These are phyloP conservation scores for Popillia japonica DNA, from an alignment of 1,140 invertebrate species.

Conservation along the genomic window DNA sequence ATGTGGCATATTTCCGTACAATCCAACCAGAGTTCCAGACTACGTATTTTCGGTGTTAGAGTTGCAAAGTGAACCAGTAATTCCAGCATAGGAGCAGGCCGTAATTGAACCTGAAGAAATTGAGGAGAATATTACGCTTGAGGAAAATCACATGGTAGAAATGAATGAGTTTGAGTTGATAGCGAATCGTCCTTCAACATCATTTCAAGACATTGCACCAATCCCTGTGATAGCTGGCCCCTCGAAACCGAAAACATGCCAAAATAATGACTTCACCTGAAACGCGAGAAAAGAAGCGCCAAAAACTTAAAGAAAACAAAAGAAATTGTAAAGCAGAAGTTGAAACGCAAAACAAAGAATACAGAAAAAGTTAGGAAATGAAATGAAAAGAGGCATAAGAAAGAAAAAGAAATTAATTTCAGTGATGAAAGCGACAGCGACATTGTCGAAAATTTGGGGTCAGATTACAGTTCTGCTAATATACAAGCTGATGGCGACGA, in stretches of 20 bases:
- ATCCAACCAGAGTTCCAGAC: neutral
- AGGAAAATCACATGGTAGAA: neutral
- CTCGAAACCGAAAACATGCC: neutral
- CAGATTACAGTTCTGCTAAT: neutral
- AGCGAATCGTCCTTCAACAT: too few relatives aligned
- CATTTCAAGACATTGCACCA: too few relatives aligned
- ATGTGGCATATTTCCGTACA: neutral
- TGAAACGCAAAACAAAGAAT: conserved; percentile 21
- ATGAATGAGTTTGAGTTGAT: neutral
- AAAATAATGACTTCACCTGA: conserved; percentile 32
- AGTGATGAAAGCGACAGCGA: neutral
- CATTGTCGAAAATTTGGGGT: neutral
- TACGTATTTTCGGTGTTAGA: neutral
- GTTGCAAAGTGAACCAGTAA: neutral
- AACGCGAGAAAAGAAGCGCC: conserved; percentile 2
- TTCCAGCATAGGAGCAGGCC: neutral
- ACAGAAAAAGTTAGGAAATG: neutral
- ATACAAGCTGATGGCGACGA: neutral
- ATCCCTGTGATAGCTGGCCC: neutral
- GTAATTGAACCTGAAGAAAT: neutral
- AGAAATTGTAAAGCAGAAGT: conserved; percentile 3
- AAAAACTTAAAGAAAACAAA: conserved; percentile 22
- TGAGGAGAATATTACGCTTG: neutral
- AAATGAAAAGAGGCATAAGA: neutral
- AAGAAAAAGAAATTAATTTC: neutral